Evolutionary conservation across 2,888 invertebrate species (phyloP).

Genomic region (Apodemia hepburni): DNA sequence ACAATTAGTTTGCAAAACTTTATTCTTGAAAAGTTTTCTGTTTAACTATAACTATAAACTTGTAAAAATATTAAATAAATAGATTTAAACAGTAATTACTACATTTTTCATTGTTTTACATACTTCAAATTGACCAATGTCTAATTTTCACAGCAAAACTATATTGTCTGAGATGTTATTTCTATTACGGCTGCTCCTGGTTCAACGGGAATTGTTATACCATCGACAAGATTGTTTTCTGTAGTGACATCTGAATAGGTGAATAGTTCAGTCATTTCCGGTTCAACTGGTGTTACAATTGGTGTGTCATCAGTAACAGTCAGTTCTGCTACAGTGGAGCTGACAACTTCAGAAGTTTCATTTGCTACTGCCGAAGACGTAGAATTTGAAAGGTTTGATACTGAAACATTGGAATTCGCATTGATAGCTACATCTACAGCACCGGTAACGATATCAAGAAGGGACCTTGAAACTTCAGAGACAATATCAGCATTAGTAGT

Average conservation of each 20-base stretch:
- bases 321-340: slow-evolving; percentile 5
- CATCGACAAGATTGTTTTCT: slow-evolving; percentile 22
- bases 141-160: not conserved
- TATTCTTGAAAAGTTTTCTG: slow-evolving; percentile 2
- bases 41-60: slow-evolving; percentile 8
- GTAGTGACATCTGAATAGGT: slow-evolving; percentile 21
- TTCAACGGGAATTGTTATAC: slow-evolving; percentile 43
- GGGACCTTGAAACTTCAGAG: not conserved
- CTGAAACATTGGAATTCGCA: slow-evolving; percentile 17
- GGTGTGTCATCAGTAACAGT: not conserved
- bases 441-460: slow-evolving; percentile 16
- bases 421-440: slow-evolving; percentile 16
- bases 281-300: not conserved
- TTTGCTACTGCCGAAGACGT: slow-evolving; percentile 10
- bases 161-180: slow-evolving; percentile 46
- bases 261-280: slow-evolving; percentile 11
- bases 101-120: not conserved
- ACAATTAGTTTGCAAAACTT: no score
- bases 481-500: not conserved
- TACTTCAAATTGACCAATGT: not conserved
- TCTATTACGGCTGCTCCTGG: slow-evolving; percentile 56
- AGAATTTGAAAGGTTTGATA: slow-evolving; percentile 17
- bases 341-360: slow-evolving; percentile 7
- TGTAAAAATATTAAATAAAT: slow-evolving; percentile 11
- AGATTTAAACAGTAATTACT: slow-evolving; percentile 3